Evolutionary conservation across 2,113 vertebrate species (phyloP).

Genomic region (Ginglymostoma cirratum): DNA sequence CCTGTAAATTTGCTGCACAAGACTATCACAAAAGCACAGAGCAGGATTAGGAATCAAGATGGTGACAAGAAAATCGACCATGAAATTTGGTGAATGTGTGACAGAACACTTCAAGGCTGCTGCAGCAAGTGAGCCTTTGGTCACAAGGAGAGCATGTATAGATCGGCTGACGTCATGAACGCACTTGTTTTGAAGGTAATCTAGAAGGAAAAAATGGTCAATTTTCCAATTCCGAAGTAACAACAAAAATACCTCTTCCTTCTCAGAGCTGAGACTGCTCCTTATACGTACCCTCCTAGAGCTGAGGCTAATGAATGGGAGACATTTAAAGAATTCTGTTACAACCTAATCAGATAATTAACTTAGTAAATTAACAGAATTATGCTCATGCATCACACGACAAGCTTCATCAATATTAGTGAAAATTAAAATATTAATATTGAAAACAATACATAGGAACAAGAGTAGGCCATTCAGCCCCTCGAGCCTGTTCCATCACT

Average conservation of each 20-base stretch:
- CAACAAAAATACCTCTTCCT: not conserved
- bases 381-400: not conserved
- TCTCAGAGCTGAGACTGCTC: not conserved
- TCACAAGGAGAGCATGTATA: not conserved
- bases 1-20: not conserved
- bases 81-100: not conserved
- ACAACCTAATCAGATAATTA: not conserved
- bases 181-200: not conserved
- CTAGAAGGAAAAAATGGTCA: not conserved
- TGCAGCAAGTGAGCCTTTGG: not conserved
- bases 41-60: not conserved
- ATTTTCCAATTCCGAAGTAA: not conserved
- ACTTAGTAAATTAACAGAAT: not conserved
- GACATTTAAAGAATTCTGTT: not conserved
- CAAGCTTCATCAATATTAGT: not conserved
- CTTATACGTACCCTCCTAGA: not conserved
- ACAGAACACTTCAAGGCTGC: not conserved
- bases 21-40: not conserved
- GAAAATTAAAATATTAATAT: not conserved
- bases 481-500: too few species aligned
- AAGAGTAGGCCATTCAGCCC: too few species aligned
- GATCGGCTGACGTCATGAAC: not conserved
- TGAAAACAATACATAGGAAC: not conserved
- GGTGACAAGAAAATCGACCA: not conserved
- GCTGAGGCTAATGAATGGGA: not conserved